These are phyloP conservation scores for Falco rusticolus DNA, from an alignment of 2,797 vertebrate genomes.

Conservation along the genomic window DNA sequence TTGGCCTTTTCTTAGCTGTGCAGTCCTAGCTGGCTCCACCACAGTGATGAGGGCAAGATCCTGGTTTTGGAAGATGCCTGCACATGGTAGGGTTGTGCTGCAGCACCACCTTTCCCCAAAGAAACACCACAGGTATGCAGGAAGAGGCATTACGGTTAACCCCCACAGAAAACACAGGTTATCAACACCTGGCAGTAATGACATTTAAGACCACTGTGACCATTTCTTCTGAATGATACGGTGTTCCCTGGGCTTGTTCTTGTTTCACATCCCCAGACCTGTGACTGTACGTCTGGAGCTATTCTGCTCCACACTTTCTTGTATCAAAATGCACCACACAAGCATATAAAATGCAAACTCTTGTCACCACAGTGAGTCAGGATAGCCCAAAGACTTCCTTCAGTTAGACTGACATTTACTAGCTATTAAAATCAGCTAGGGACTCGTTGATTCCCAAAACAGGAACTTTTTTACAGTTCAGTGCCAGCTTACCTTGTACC, in stretches of 20 bases:
- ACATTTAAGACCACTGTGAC: neutral
- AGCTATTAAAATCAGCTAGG: neutral
- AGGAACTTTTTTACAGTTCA: neutral
- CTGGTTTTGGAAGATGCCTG: neutral
- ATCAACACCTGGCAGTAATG: neutral
- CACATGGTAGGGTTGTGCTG: neutral
- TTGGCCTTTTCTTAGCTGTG: neutral
- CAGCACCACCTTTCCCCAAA: neutral
- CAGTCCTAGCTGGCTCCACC: neutral
- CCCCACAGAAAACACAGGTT: neutral
- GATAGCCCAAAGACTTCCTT: neutral
- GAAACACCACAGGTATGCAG: neutral
- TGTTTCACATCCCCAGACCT: neutral
- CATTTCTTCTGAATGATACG: neutral
- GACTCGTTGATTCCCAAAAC: neutral
- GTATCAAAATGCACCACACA: neutral
- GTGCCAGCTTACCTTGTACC: neutral
- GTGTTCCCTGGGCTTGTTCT: neutral
- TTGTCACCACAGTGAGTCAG: neutral
- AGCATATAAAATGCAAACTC: neutral
- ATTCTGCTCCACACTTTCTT: neutral
- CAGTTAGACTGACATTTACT: neutral
- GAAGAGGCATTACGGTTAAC: neutral
- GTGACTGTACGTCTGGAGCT: neutral
- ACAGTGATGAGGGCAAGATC: fast-evolving